Conservation (phyloP, 2,888 invertebrate genomes). For the Ichneumon xanthorius region DNA sequence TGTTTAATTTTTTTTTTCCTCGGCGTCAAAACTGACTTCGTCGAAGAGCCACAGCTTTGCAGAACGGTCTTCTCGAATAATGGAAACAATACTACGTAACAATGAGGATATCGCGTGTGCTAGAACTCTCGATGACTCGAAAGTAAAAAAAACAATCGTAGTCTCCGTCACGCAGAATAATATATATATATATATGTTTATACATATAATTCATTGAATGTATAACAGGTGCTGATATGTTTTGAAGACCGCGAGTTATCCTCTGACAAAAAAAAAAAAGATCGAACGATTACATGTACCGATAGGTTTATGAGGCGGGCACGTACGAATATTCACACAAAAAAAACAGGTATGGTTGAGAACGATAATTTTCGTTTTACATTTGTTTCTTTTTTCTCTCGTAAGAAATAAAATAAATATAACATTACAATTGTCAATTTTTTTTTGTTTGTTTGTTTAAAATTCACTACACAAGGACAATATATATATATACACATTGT, state of each 20-base stretch:
- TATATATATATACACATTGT: conserved; percentile 77
- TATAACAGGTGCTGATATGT: conserved; percentile 68
- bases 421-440: conserved; percentile 73
- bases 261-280: conserved; percentile 17
- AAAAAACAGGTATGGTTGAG: conserved; percentile 25
- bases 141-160: conserved; percentile 2
- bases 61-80: conserved; percentile 37
- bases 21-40: not conserved
- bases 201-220: conserved; percentile 46
- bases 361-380: conserved; percentile 37
- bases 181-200: not conserved
- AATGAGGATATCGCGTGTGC: conserved; percentile 10
- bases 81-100: conserved; percentile 34
- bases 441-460: conserved; percentile 67
- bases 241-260: conserved; percentile 61
- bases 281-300: conserved; percentile 19
- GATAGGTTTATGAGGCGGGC: conserved; percentile 73
- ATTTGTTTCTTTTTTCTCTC: conserved; percentile 39
- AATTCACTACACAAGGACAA: conserved; percentile 79
- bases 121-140: conserved; percentile 2
- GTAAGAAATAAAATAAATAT: conserved; percentile 77
- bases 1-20: not conserved
- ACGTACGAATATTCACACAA: conserved; percentile 68
- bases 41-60: not conserved
- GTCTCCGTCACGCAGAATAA: conserved; percentile 17